Base-by-base conservation (phyloP, 2,888 invertebrate species). In the Rhopalosiphum nymphaeae region DNA sequence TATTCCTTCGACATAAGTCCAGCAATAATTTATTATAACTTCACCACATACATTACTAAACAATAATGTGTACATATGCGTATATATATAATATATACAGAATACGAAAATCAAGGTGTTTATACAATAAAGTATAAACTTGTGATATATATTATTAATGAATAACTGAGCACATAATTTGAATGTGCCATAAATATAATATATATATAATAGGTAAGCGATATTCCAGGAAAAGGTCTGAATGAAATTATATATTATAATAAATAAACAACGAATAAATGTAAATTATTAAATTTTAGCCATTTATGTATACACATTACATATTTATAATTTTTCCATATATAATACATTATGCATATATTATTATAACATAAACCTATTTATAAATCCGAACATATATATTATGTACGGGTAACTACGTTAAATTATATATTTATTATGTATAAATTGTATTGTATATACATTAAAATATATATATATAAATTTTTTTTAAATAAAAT, bases 281-380 rank as follows among this genome's bases (percentile, higher is more conserved):
- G 29, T 86, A 46, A 44, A n/a, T 86, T 78, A 78, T 46, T 86
- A 46, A 78, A 78, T 78, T 78, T 78, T 78, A 78, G 78, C 44
- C 46, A 87, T 92, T 61, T 92, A 87, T 92, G 86, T 46, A 92
- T 67, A 87, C 26, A 86, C 29, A 44, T 56, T 91, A 91, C 56
- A 61, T 89, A 67, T 90, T 56, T 89, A 89, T 57, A 56, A 44
- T 44, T 89, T 61, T 89, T 61, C 29, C 42, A 89, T 89, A 3
- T 53, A 89, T 89, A 49, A 61, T 89, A 91, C 78, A 91, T 91
- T 57, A 91, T 91, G 78, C 78, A 85, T 46, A 85, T 91, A 91
- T 91, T 53, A 91, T 53, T 91, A 91, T 84, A 85, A 93, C 46
- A 93, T 93, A 89, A 93, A 93, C 89, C 89, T 94, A 94, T 94